Base-by-base conservation (phyloP, 2,888 invertebrate species). In the Stenodera caucasica region DNA sequence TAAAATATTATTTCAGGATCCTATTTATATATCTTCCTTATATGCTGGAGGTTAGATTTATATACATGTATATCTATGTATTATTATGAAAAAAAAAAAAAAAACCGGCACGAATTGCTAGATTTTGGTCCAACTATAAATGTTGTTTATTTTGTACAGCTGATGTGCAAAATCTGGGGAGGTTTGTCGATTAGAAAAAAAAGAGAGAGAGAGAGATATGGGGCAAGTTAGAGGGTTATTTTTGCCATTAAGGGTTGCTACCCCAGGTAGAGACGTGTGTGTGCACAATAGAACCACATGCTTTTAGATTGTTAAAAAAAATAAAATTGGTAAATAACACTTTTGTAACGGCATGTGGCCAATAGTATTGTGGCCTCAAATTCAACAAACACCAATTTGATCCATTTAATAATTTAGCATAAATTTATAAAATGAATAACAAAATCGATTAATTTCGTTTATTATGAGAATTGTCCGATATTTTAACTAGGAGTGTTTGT, bases 251-350 rank as follows among this genome's bases (percentile, higher is more conserved):
- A 74, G 75, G 73, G 75, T 75, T 75, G 72, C 66, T 57, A 70
- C 72, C 72, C 73, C 75, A 75, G 75, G 75, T 75, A 75, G 64
- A 69, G 55, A 66, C 70, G 71, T 72, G 70, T 68, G 69, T 64
- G 67, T 68, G 63, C 63, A 75, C 77, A 77, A 77, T 76, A 64
- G 75, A 69, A 70, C 73, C 74, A 72, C 74, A 75, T 75, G 77
- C 74, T 75, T 73, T 73, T 67, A 69, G 73, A 74, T 63, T 40
- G 59, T 56, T 58, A 65, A 63, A 65, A 69, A 72, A 73, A 75
- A 75, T 14, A 35, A 76, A 77, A 77, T 76, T 76, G 71, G 75
- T 76, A 76, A 75, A 76, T 76, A 74, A 72, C 72, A 69, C 72
- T 69, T 70, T 72, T 74, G 72, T 71, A 67, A 68, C 71, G 76